Evolutionary conservation across 2,797 vertebrate species (phyloP).

Genomic region (Mycteria americana): DNA sequence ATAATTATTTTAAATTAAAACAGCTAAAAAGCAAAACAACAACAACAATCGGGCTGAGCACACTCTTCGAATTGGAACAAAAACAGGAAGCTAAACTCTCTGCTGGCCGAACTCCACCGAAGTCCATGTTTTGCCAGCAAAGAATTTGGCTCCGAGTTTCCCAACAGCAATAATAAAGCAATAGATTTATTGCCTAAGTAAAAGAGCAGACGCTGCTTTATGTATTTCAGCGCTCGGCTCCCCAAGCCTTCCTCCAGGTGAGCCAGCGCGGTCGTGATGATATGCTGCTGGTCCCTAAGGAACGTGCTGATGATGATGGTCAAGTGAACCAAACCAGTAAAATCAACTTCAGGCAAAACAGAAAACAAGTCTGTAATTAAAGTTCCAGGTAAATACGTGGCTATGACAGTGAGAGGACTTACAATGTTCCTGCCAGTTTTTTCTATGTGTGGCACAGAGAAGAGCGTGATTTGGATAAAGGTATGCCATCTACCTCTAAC

Average conservation of each 20-base stretch:
- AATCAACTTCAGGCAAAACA: not conserved
- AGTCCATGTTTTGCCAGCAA: slow-evolving; percentile 47
- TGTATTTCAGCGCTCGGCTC: not conserved
- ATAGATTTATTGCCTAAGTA: slow-evolving; percentile 46
- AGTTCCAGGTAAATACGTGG: not conserved
- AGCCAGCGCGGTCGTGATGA: rapidly evolving
- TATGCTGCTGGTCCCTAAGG: not conserved
- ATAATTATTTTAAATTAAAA: slow-evolving; percentile 50
- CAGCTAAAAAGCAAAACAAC: slow-evolving; percentile 13
- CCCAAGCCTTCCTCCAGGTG: slow-evolving; percentile 26
- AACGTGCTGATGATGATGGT: not conserved
- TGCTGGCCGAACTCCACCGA: not conserved
- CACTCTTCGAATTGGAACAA: slow-evolving; percentile 25
- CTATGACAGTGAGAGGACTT: not conserved
- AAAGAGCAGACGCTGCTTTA: slow-evolving; percentile 23
- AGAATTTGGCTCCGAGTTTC: slow-evolving; percentile 21
- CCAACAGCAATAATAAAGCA: slow-evolving; percentile 57
- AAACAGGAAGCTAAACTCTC: slow-evolving; percentile 54
- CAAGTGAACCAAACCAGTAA: not conserved
- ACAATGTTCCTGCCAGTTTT: not conserved
- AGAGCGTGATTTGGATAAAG: not conserved
- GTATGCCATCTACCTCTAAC: not conserved
- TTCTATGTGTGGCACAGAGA: not conserved
- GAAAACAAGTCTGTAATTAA: not conserved
- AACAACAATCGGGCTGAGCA: not conserved